phyloP scores from a whole-genome alignment of 1,140 invertebrate species.

The Halesus radiatus region DNA sequence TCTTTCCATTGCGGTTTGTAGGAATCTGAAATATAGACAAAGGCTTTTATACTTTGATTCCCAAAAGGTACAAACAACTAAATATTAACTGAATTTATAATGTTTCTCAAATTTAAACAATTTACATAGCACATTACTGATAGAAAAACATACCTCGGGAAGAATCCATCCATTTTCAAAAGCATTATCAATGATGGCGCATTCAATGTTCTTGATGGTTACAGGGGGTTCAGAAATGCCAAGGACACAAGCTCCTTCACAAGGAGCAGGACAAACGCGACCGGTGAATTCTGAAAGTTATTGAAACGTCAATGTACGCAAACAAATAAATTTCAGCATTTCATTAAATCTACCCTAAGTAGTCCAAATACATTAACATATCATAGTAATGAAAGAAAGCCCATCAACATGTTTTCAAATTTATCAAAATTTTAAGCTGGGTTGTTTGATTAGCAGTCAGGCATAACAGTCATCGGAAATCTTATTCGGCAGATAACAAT shows the following conservation, averaged over 20 bases:
- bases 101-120: too few relatives aligned
- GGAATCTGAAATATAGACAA: slow-evolving; percentile 58
- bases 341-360: too few relatives aligned
- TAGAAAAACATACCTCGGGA: slow-evolving; percentile 70
- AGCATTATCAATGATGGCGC: slow-evolving; percentile 98
- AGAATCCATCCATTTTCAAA: slow-evolving; percentile 97
- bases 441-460: too few relatives aligned
- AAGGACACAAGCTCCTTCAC: slow-evolving; percentile 97
- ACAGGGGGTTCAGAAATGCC: slow-evolving; percentile 97
- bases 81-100: too few relatives aligned
- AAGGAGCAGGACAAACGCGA: slow-evolving; percentile 97
- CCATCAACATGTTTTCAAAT: too few relatives aligned
- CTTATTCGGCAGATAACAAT: too few relatives aligned
- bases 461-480: too few relatives aligned
- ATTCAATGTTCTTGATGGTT: slow-evolving; percentile 99
- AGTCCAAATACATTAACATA: too few relatives aligned
- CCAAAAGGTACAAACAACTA: background rate
- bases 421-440: too few relatives aligned
- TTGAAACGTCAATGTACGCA: background rate
- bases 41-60: background rate
- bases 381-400: too few relatives aligned
- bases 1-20: slow-evolving; percentile 82
- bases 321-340: too few relatives aligned
- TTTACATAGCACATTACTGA: background rate
- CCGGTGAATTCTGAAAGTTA: slow-evolving; percentile 90